Evolutionary conservation across 2,113 vertebrate genomes (phyloP), one percentile per base, ranked within the genome.

Genomic region (Furnarius figulus): DNA sequence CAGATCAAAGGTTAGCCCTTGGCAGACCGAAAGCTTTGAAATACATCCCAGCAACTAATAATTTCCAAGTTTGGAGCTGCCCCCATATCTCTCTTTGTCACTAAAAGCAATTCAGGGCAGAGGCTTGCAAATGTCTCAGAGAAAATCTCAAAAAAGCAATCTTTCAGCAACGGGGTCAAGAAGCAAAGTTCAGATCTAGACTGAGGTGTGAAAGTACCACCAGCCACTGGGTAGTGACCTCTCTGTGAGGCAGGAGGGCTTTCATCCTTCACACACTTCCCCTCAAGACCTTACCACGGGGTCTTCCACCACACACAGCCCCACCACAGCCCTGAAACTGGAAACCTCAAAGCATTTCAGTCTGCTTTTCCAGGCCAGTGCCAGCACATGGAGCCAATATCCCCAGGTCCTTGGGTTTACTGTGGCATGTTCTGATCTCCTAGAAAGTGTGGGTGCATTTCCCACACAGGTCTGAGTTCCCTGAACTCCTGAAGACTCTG

Each of bases 1-100:
- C 52, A 89, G 76, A 88, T 50, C 68, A 93, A 95, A 97, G 74
- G 73, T 88, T 88, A 89, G 76, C 52, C 46, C 73, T 42, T 77
- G 61, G 81, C 89, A 55, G 81, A 75, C 53, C 53, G 61, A 82
- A 84, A 61, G 46, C 90, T 68, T 52, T 80, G 86, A 94, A 78
- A 89, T 42, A 83, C 49, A 74, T 55, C 75, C 87, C 71, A 85
- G 79, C 66, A 88, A 66, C 85, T 58, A 84, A 39, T 31, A 67
- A 56, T 86, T 91, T 91, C 67, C 63, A 85, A 30, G 59, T 72
- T 79, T 4, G 8, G 46, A 63, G 50, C 50, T 58, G 70, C 37
- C 76, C 35, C 42, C 12, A 2, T 20, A 56, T 79, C 66, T 86
- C 63, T 61, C 66, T 49, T 40, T 53, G 50, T 73, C 79, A 85